Conservation (phyloP, 2,797 vertebrate species). For the Esox lucius region DNA sequence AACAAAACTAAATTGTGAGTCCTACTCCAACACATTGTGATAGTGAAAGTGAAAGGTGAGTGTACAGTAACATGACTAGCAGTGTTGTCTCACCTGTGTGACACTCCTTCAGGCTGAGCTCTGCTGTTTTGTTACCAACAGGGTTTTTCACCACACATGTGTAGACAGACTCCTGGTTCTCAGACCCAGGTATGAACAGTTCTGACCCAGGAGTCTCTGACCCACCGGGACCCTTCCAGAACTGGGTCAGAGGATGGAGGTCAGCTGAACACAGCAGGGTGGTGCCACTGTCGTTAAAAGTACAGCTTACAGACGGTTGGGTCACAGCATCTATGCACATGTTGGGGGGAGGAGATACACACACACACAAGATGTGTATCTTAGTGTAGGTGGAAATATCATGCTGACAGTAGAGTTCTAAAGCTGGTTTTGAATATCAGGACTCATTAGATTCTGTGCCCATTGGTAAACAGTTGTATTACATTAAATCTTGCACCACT, state of each 20-base stretch:
- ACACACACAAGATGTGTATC: no score
- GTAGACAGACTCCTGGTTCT: conserved; percentile 5
- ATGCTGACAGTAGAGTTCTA: no score
- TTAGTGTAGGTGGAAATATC: no score
- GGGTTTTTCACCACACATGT: conserved; percentile 5
- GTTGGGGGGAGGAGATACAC: no score
- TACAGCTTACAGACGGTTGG: no score
- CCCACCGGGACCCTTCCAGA: conserved; percentile 29
- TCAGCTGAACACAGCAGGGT: background rate
- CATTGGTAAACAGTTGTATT: no score
- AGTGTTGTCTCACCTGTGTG: background rate
- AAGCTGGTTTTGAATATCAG: no score
- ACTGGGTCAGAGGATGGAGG: conserved; percentile 16
- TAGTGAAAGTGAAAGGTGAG: background rate
- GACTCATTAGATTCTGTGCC: no score
- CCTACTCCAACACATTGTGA: background rate
- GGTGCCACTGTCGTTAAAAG: no score
- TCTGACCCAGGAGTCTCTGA: background rate
- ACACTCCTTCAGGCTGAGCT: background rate
- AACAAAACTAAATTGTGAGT: background rate
- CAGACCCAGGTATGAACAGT: background rate
- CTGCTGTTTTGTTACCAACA: background rate
- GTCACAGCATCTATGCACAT: no score
- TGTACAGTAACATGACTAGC: background rate
- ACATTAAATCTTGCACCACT: no score